Evolutionary conservation across 2,113 vertebrate species (phyloP).

Genomic region (Erythrolamprus reginae): DNA sequence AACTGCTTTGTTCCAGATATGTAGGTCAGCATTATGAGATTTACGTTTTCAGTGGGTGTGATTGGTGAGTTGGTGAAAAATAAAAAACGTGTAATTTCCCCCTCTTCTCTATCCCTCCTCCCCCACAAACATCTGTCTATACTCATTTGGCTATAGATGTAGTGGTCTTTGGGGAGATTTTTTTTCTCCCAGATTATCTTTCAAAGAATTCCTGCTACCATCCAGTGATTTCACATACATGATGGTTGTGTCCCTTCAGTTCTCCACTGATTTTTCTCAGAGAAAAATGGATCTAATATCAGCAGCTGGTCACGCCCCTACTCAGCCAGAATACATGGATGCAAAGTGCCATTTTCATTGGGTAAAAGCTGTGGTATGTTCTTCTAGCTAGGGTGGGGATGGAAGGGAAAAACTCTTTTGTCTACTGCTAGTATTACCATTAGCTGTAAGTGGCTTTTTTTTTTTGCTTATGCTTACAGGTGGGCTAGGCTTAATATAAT

Average conservation of each 20-base stretch:
- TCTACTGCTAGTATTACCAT: background rate
- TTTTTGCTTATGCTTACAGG: background rate
- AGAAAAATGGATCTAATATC: slow-evolving; percentile 3
- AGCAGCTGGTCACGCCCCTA: slow-evolving; percentile 33
- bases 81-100: background rate
- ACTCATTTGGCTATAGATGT: background rate
- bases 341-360: slow-evolving; percentile 20
- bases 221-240: background rate
- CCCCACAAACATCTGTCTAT: background rate
- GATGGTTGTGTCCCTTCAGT: background rate
- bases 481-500: background rate
- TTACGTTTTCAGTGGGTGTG: background rate
- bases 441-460: background rate
- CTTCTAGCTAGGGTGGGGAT: slow-evolving; percentile 14
- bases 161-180: background rate
- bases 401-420: slow-evolving; percentile 1
- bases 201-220: background rate
- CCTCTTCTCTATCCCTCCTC: background rate
- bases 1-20: slow-evolving; percentile 11
- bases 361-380: slow-evolving; percentile 18
- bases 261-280: slow-evolving; percentile 3
- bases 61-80: background rate
- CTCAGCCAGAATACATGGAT: slow-evolving; percentile 15
- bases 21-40: background rate
- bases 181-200: background rate